Conservation (phyloP, 2,797 vertebrate genomes). For the Pipistrellus pipistrellus region DNA sequence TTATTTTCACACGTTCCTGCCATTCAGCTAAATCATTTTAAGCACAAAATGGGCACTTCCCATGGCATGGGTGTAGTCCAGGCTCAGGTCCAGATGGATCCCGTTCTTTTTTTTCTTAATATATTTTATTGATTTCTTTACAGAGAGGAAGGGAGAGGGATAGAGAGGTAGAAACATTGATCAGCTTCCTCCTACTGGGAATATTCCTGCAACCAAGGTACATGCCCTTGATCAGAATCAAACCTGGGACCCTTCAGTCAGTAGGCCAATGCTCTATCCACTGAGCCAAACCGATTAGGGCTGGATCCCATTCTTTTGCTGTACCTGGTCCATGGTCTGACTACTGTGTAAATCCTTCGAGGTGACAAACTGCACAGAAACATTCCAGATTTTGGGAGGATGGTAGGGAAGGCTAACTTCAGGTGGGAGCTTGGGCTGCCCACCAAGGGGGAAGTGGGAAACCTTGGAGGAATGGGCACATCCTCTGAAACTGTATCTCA, state of each 20-base stretch:
- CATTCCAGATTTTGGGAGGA: neutral
- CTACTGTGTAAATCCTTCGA: neutral
- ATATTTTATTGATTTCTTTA: too few relatives aligned
- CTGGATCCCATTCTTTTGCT: neutral
- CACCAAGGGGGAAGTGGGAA: neutral
- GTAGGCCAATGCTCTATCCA: too few relatives aligned
- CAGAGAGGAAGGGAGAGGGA: too few relatives aligned
- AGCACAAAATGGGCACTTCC: neutral
- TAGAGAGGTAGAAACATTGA: too few relatives aligned
- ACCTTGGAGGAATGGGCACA: neutral
- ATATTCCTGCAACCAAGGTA: too few relatives aligned
- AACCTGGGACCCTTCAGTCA: too few relatives aligned
- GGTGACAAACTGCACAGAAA: neutral
- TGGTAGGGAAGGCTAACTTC: neutral
- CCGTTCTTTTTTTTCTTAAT: neutral
- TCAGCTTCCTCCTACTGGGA: too few relatives aligned
- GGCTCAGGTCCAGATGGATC: neutral
- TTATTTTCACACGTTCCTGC: neutral
- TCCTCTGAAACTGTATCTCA: neutral
- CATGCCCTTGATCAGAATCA: too few relatives aligned
- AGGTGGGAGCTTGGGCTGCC: neutral
- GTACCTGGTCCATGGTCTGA: neutral
- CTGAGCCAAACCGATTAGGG: too few relatives aligned
- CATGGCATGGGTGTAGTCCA: accelerated
- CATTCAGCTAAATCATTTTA: neutral